These are phyloP conservation scores for Chaetorhynchus papuensis DNA, from an alignment of 2,113 vertebrate species.

Conservation along the genomic window DNA sequence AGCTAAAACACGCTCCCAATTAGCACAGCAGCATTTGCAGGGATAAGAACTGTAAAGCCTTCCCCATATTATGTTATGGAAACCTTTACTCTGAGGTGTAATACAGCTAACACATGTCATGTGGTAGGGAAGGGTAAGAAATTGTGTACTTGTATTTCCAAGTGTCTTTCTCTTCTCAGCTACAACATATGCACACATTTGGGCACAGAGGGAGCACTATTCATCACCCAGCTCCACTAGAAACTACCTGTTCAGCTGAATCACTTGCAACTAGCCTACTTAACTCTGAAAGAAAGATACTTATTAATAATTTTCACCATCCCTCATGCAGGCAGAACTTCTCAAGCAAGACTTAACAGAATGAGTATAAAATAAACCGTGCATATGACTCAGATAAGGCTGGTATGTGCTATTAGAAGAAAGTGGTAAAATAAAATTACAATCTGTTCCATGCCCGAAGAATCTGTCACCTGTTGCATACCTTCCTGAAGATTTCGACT, in stretches of 20 bases:
- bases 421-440: neutral
- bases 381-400: neutral
- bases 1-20: neutral
- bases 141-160: neutral
- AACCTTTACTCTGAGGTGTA: neutral
- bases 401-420: neutral
- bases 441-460: neutral
- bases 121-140: neutral
- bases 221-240: neutral
- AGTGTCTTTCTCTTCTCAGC: neutral
- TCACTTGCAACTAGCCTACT: neutral
- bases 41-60: neutral
- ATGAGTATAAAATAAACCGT: neutral
- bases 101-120: neutral
- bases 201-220: neutral
- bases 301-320: neutral
- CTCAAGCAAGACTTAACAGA: neutral
- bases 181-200: neutral
- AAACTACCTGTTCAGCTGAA: neutral
- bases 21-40: neutral
- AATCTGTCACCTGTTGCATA: conserved; percentile 4
- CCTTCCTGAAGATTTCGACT: conserved; percentile 72
- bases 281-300: neutral
- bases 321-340: neutral
- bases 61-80: neutral